Percentiles rank a stretch among this genome's conserved stretches.
Conservation (phyloP, 2,797 vertebrate genomes). For the Picus viridis region DNA sequence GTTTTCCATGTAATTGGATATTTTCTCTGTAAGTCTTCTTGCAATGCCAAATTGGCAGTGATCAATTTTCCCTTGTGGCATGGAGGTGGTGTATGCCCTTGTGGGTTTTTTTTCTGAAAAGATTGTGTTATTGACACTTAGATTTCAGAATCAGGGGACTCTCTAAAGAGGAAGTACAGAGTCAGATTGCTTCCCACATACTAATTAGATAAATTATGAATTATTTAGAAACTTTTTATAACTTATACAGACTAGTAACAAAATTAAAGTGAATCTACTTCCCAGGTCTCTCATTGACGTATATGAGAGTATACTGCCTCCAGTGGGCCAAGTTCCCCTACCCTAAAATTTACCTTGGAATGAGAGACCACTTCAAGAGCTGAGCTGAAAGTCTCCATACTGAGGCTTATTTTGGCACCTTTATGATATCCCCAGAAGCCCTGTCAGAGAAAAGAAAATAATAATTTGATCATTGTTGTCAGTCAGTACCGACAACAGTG, state of each 20-base stretch:
- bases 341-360: background rate
- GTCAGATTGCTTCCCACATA: background rate
- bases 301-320: background rate
- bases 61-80: conserved; percentile 19
- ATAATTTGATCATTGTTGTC: background rate
- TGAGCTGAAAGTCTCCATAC: background rate
- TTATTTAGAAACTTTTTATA: background rate
- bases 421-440: background rate
- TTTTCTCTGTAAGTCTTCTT: background rate
- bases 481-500: background rate
- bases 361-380: background rate
- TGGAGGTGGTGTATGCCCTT: background rate
- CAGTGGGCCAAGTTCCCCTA: background rate
- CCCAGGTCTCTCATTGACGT: background rate
- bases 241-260: no score
- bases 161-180: conserved; percentile 50
- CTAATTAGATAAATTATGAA: background rate
- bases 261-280: background rate
- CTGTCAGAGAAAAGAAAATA: background rate
- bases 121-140: background rate
- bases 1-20: background rate
- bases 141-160: conserved; percentile 28
- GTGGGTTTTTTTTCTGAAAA: conserved; percentile 15
- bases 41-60: background rate
- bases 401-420: background rate